Percentiles rank a stretch among this genome's conserved stretches.
Evolutionary conservation across 2,797 vertebrate species (phyloP).

Genomic region (Anas georgica): DNA sequence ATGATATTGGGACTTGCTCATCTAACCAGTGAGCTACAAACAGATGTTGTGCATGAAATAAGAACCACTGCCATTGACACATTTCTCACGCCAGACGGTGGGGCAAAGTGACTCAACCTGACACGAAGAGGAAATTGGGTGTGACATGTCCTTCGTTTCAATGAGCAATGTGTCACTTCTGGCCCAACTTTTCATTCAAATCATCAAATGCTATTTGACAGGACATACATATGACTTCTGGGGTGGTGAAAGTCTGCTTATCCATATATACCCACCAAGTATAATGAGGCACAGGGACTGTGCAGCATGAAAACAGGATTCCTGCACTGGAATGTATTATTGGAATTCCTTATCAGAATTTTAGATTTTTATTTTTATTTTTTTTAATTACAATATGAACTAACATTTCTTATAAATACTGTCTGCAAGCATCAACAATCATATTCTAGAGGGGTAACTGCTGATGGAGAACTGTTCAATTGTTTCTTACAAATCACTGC

Average conservation of each 20-base stretch:
- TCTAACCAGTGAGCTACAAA: constrained; percentile 41
- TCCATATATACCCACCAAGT: not conserved
- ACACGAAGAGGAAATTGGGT: constrained; percentile 12
- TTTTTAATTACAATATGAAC: not conserved
- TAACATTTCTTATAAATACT: not conserved
- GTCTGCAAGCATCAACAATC: not conserved
- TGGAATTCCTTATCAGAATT: not conserved
- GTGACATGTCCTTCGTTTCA: constrained; percentile 56
- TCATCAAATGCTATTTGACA: constrained; percentile 60
- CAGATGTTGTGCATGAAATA: constrained; percentile 44
- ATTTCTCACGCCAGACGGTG: constrained; percentile 14
- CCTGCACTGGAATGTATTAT: not conserved
- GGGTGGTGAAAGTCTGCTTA: constrained; percentile 14
- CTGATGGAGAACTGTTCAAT: not conserved
- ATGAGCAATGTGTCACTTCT: constrained; percentile 48
- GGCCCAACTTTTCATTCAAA: constrained; percentile 38
- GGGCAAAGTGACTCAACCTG: constrained; percentile 27
- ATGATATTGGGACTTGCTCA: constrained; percentile 12
- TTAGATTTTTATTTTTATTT: not conserved
- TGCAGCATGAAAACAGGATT: not conserved
- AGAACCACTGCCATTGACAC: constrained; percentile 38
- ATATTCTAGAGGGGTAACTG: not conserved
- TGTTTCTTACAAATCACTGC: not conserved
- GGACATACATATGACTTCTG: constrained; percentile 19
- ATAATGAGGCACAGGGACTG: not conserved